phyloP scores from a whole-genome alignment of 2,797 vertebrate genomes.

The Moxostoma hubbsi region DNA sequence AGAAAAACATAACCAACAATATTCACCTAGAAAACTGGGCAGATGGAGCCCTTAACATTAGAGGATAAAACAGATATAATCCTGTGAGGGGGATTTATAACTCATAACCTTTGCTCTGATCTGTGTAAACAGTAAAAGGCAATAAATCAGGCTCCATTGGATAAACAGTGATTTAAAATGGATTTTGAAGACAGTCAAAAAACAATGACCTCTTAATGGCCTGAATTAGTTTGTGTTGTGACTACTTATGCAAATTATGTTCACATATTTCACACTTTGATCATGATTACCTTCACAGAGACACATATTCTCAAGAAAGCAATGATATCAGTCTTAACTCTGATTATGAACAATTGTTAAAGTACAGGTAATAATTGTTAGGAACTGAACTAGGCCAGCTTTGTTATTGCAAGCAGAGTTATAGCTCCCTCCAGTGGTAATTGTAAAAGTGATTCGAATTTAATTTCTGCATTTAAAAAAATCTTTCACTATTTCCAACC shows the following conservation, averaged over 20 bases:
- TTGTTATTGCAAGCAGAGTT: neutral
- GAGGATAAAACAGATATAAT: neutral
- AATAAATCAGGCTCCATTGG: too few relatives aligned
- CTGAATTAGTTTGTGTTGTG: too few relatives aligned
- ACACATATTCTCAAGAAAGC: neutral
- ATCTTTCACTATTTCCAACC: too few relatives aligned
- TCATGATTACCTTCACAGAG: neutral
- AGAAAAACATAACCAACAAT: neutral
- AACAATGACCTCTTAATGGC: too few relatives aligned
- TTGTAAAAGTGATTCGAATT: neutral
- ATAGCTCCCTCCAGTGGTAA: constrained; percentile 28
- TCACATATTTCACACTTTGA: too few relatives aligned
- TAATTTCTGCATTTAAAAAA: neutral
- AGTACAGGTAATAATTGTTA: too few relatives aligned
- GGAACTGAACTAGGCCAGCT: neutral
- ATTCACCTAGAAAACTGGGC: too few relatives aligned
- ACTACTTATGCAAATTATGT: too few relatives aligned
- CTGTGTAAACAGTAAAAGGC: neutral
- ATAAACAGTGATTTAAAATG: neutral
- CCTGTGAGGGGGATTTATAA: neutral
- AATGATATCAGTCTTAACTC: neutral
- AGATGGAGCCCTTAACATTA: too few relatives aligned
- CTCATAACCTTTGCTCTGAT: neutral
- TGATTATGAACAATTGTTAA: neutral
- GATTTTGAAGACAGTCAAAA: neutral